Evolutionary conservation across 2,113 vertebrate species (phyloP), one percentile per base, ranked within the genome.

Genomic region (Pseudolaguvia tuberculata): DNA sequence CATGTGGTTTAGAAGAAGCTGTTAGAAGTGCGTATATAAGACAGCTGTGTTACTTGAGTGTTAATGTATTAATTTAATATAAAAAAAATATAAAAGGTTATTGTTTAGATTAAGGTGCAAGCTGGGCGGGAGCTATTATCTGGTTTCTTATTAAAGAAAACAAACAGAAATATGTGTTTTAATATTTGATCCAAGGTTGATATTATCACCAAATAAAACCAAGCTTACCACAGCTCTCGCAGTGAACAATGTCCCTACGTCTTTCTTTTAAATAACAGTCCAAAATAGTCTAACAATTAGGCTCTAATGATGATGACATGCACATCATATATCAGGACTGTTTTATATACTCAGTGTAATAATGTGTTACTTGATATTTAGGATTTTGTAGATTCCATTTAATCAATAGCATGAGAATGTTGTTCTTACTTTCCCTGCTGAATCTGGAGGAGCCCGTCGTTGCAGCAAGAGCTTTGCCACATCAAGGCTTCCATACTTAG

Each of bases 401-500:
- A 10, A 57, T 57, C 0, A 8, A 27, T 31, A 29, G 11, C 59
- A 53, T 14, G 21, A 29, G 42, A 29, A 50, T 27, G 45, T 27
- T 47, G 67, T 70, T 56, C 77, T 59, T 90, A 98, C 97, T 94
- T 99, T 99, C 57, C 97, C 97, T 13, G 94, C 88, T 2, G 92
- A 93, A 80, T 99, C 95, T 0, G 95, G 92, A 0, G 91, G 89
- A 15, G 96, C 96, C 0, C 87, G 88, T 0, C 94, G 93, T 86
- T 96, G 94, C 79, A 98, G 88, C 59, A 99, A 92, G 3, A 99
- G 94, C 79, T 97, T 94, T 42, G 94, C 95, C 65, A 98, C 95
- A 78, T 97, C 97, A 74, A 97, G 87, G 87, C 95, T 98, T 81
- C 97, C 97, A 0, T 99, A 98, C 78, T 99, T 98, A 58, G 96